Conservation (phyloP, 2,113 vertebrate species). For the Oncorhynchus masou region DNA sequence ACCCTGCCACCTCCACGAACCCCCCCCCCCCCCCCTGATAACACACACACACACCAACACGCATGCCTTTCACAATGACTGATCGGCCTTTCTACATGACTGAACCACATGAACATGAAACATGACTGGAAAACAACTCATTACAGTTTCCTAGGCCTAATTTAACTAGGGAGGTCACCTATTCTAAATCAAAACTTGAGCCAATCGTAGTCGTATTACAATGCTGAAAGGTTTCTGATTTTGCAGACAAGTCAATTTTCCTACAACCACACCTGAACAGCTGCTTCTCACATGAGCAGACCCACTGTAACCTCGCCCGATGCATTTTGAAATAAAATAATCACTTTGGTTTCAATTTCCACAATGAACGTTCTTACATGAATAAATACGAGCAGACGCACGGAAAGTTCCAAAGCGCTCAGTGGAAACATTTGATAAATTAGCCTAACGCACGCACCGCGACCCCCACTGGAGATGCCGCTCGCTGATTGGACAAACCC, state of each 20-base stretch:
- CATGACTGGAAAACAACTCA: constrained; percentile 36
- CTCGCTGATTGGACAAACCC: constrained; percentile 56
- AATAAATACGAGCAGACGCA: constrained; percentile 35
- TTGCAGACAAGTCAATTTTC: too few relatives aligned
- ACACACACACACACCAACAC: constrained; percentile 29
- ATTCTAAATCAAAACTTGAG: too few relatives aligned
- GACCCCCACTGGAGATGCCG: not conserved
- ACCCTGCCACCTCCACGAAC: constrained; percentile 34
- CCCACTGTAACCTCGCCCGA: not conserved
- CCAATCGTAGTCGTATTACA: not conserved
- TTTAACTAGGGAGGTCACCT: too few relatives aligned
- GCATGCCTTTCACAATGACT: constrained; percentile 31
- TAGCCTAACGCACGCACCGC: not conserved
- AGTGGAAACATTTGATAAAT: constrained; percentile 48
- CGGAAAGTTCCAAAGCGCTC: constrained; percentile 41
- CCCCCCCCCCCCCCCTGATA: constrained; percentile 14
- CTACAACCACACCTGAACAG: not conserved
- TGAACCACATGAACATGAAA: constrained; percentile 24
- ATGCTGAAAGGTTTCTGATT: too few relatives aligned
- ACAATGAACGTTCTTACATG: constrained; percentile 13
- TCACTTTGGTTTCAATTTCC: not conserved
- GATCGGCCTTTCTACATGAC: constrained; percentile 9
- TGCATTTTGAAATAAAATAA: not conserved
- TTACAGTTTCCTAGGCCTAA: too few relatives aligned
- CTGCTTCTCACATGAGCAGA: not conserved